Evolutionary conservation across 2,888 invertebrate genomes (phyloP), one percentile per base, ranked within the genome.

Genomic region (Sinodicranocentrus sp.): DNA sequence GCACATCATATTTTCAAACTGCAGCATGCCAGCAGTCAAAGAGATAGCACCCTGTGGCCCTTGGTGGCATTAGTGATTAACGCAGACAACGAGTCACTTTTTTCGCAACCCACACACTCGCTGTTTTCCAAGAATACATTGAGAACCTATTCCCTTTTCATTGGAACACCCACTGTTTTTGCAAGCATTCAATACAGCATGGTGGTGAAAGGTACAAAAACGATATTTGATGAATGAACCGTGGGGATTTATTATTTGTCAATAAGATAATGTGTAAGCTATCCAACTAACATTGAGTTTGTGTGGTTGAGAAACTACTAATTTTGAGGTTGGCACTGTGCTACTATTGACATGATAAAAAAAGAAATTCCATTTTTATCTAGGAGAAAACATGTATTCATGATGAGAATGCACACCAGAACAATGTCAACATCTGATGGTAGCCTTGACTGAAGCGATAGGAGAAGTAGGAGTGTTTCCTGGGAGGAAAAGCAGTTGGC

Each of bases 161-260:
- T 10, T n/a, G 10, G 48, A n/a, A 48, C 2, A 10, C 48, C 48
- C 48, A 48, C 48, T n/a, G 48, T 54, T 54, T 57, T 57, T 57
- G 57, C 57, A 57, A 54, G 23, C 8, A 21, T 21, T 54, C 23
- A 21, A 21, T 21, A 21, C 10, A 25, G 57, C 10, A 15, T 23
- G 57, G 57, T 57, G 57, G 57, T 15, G 57, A 57, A 57, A 57
- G 57, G 57, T 57, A 57, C 57, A 57, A 52, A 19, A 52, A 3
- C 8, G 25, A 25, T 19, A 54, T 19, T 21, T 48, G 48, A 48
- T n/a, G 39, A 48, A 48, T 48, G 48, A 48, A 48, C 48, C 3
- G 21, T 15, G 54, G 54, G 57, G 25, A 10, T 57, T 23, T 19
- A 10, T 57, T 57, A 10, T 6, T 57, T 57, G 48, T 48, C 48